Base-by-base conservation (phyloP, 2,888 invertebrate species). In the Drosophila nr. medialis region DNA sequence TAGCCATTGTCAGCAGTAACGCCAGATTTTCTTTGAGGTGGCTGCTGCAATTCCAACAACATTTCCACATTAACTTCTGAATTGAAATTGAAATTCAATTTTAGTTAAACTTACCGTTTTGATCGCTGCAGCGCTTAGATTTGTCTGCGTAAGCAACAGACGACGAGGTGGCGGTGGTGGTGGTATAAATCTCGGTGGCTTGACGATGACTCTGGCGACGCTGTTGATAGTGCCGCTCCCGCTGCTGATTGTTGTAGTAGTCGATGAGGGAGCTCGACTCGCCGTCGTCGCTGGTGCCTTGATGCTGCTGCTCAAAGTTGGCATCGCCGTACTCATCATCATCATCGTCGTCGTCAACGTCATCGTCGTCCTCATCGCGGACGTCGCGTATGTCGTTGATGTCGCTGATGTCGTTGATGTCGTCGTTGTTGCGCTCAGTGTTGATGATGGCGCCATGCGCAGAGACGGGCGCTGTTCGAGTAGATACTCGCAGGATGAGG, bases 201-300 rank as follows among this genome's bases (percentile, higher is more conserved):
- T 89, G 82, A 73, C 84, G 79, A 55, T 81, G 85, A 64, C 87
- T 83, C 67, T 88, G 83, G 55, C 84, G 77, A 53, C 90, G 88
- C 30, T 83, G 87, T 53, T 89, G 84, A 53, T 92, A 92, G 94
- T 93, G 94, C 92, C 93, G 94, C 93, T 94, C 94, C 93, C 93
- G 94, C 93, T 92, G 92, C 79, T 92, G 92, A 69, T 92, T 93
- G 94, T 94, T 93, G 94, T 94, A 94, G 94, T 94, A 94, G 93
- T 94, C 93, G 94, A 94, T 80, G 81, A 92, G 91, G 66, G 94
- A 94, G 93, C 94, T 94, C 93, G 94, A 92, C 93, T 94, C 93
- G 92, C 73, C 83, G 63, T 82, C 85, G 32, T 73, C 79, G 62
- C 81, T 93, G 76, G 94, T 94, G 18, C 94, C 60, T 24, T 21